A percentile compares a stretch with the other conserved stretches of the same genome.
These are phyloP conservation scores for Portunus trituberculatus DNA, from an alignment of 1,140 invertebrate genomes.

Conservation along the genomic window DNA sequence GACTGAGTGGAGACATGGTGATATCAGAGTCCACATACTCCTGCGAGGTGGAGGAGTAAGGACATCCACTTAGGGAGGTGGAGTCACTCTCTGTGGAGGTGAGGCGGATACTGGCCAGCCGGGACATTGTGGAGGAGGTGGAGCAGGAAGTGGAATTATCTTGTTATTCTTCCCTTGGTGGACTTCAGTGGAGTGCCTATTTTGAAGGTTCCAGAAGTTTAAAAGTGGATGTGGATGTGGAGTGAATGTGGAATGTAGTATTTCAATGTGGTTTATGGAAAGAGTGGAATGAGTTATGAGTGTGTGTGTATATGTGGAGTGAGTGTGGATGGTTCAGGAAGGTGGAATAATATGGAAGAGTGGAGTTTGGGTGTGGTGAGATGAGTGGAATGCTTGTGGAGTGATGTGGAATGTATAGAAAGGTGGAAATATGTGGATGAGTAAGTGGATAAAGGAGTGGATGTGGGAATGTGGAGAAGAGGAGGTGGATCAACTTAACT, in stretches of 20 bases:
- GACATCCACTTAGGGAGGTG: slow-evolving; percentile 71
- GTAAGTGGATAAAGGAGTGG: too few species aligned
- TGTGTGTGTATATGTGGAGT: too few species aligned
- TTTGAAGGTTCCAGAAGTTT: background rate
- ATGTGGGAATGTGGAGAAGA: too few species aligned
- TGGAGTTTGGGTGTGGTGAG: too few species aligned
- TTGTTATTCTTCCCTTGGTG: background rate
- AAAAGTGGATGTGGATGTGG: background rate
- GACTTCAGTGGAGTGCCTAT: background rate
- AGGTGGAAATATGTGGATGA: too few species aligned
- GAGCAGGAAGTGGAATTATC: background rate
- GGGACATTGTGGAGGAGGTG: slow-evolving; percentile 56
- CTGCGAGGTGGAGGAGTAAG: slow-evolving; percentile 72
- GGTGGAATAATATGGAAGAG: too few species aligned
- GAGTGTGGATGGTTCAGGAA: too few species aligned
- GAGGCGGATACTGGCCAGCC: slow-evolving; percentile 70
- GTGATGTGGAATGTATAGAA: too few species aligned
- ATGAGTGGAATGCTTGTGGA: too few species aligned
- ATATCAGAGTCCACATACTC: slow-evolving; percentile 70
- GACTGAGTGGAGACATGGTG: slow-evolving; percentile 68
- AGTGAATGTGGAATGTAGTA: background rate
- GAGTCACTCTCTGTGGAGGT: slow-evolving; percentile 72
- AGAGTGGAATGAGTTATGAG: too few species aligned
- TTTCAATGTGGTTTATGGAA: background rate
- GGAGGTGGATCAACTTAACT: too few species aligned